Evolutionary conservation across 2,797 vertebrate genomes (phyloP), one percentile per base, ranked within the genome.

Genomic region (Anguilla anguilla): DNA sequence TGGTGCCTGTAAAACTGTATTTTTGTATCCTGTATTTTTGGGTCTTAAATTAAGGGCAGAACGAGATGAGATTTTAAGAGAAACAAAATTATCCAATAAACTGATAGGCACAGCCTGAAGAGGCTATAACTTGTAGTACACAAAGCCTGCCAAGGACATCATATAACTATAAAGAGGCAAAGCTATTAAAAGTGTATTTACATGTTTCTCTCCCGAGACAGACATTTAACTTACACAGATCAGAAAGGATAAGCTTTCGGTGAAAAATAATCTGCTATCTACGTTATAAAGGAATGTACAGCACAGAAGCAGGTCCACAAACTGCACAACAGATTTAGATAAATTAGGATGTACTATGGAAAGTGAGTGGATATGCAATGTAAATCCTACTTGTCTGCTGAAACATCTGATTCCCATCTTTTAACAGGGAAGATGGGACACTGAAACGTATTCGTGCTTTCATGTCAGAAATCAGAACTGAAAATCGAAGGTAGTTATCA

Each of bases 51-150:
- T 84, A 87, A 67, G n/a, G 22, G 17, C 31, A 55, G 6, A n/a
- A 53, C 61, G 86, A 79, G 11, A 46, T 74, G 69, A 74, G 31
- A 43, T 28, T 28, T 69, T 69, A 17, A 64, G 43, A 61, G 53
- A 86, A 49, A 39, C 7, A 55, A 53, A 11, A 86, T 46, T 22
- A 10, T 87, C 74, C 74, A 87, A 81, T 35, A n/a, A 13, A 86
- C 53, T 83, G 39, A 31, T 13, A 53, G n/a, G 43, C 31, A 64
- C 31, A 61, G 43, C 74, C 82, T 87, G 55, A 57, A 84, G 22
- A 57, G 72, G 61, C 51, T 28, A 19, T 51, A 84, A 84, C 35
- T 2, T 87, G 64, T 57, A 49, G 3, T 57, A 0, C 13, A 67
- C 35, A 53, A 84, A 74, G 67, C 53, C 53, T 53, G 13, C 64